These are phyloP conservation scores for Aplysina aerophoba DNA, from an alignment of 37 sponge, comb jelly and placozoan genomes.

Conservation along the genomic window DNA sequence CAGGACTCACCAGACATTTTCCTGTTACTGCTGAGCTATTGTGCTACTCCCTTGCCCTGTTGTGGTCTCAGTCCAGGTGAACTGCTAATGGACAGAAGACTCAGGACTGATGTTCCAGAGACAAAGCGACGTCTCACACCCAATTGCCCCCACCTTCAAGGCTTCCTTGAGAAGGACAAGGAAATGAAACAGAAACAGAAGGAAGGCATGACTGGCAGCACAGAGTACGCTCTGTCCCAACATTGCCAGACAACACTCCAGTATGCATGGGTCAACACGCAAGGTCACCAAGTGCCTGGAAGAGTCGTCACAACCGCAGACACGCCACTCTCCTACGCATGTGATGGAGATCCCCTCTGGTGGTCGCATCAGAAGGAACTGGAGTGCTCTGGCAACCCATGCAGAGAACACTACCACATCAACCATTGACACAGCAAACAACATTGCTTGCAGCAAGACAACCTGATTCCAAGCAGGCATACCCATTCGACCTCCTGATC, in stretches of 20 bases:
- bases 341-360: neutral
- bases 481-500: conserved; percentile 11
- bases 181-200: neutral
- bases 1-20: neutral
- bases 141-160: conserved; percentile 3
- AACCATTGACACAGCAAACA: neutral
- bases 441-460: neutral
- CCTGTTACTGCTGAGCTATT: conserved; percentile 3
- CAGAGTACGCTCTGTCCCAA: too few species aligned
- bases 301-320: neutral
- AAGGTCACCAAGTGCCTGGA: conserved; percentile 10
- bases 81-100: conserved; percentile 10
- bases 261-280: conserved; percentile 27
- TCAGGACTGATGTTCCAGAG: conserved; percentile 21
- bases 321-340: conserved; percentile 11
- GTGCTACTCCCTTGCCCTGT: conserved; percentile 34
- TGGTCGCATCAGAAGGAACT: conserved; percentile 11
- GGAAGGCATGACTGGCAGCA: neutral
- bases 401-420: neutral
- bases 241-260: too few species aligned
- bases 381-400: neutral
- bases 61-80: conserved; percentile 30
- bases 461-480: neutral
- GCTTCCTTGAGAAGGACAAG: conserved; percentile 1
- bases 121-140: too few species aligned